Percentiles rank a stretch among this genome's conserved stretches.
phyloP scores from a whole-genome alignment of 2,888 invertebrate genomes.

The Cistogaster globosa region DNA sequence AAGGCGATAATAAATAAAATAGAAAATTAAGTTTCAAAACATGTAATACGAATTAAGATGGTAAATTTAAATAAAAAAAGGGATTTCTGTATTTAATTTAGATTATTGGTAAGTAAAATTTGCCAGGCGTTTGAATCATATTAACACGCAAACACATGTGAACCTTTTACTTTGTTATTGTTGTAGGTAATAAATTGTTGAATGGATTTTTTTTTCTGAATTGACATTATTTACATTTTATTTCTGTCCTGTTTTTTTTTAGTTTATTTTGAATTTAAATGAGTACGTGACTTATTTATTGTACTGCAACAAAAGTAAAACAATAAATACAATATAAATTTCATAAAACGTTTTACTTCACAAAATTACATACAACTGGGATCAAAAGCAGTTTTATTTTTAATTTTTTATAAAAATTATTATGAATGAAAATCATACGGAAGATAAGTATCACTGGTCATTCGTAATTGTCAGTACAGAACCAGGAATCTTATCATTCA shows the following conservation, averaged over 20 bases:
- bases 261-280: slow-evolving; percentile 21
- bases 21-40: slow-evolving; percentile 33
- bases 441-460: no score
- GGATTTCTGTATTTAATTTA: slow-evolving; percentile 20
- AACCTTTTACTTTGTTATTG: not conserved
- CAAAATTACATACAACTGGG: no score
- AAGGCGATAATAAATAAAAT: slow-evolving; percentile 59
- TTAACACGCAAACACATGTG: slow-evolving; percentile 36
- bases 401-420: no score
- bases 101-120: slow-evolving; percentile 58
- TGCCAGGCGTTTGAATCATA: slow-evolving; percentile 17
- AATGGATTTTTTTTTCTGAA: not conserved
- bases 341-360: no score
- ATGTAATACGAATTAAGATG: slow-evolving; percentile 7
- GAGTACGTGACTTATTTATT: slow-evolving; percentile 14
- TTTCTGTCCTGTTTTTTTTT: not conserved
- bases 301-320: not conserved
- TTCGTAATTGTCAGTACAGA: no score
- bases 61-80: not conserved
- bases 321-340: no score
- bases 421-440: no score
- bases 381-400: no score
- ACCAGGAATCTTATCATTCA: no score
- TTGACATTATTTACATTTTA: not conserved
- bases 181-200: slow-evolving; percentile 4